Evolutionary conservation across 2,888 invertebrate species (phyloP).

Genomic region (Andrena bucephala): DNA sequence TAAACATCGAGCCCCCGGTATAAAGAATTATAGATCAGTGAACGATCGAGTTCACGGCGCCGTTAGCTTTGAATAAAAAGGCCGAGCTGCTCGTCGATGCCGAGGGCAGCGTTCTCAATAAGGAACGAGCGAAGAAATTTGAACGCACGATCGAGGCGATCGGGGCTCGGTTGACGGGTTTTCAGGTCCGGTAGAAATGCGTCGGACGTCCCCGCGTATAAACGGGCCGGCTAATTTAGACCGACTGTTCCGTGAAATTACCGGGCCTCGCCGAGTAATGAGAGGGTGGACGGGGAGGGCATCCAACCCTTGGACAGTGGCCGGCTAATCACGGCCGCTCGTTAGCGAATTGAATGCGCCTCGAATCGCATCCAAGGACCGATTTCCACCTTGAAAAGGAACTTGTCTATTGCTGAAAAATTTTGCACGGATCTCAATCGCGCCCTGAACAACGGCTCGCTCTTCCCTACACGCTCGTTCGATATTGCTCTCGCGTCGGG

Average conservation of each 20-base stretch:
- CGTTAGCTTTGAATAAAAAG: constrained; percentile 2
- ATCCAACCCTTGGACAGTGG: constrained; percentile 77
- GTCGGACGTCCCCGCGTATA: constrained; percentile 67
- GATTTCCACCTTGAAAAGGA: constrained; percentile 52
- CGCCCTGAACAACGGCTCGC: neutral
- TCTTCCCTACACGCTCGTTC: constrained; percentile 12
- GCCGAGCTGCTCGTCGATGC: neutral
- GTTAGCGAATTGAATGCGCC: constrained; percentile 81
- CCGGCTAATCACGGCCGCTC: constrained; percentile 81
- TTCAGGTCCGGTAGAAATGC: constrained; percentile 68
- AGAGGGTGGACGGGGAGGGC: constrained; percentile 79
- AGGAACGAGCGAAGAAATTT: constrained; percentile 53
- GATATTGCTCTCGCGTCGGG: neutral
- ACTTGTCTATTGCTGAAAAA: constrained; percentile 46
- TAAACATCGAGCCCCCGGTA: too few species aligned
- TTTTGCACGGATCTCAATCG: constrained; percentile 54
- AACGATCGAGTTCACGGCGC: neutral
- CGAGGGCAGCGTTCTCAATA: constrained; percentile 36
- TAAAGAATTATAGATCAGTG: constrained; percentile 2
- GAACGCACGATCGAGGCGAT: constrained; percentile 43
- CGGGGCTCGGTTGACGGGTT: constrained; percentile 63
- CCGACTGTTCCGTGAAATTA: constrained; percentile 82
- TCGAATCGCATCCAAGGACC: constrained; percentile 63
- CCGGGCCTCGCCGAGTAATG: constrained; percentile 77
- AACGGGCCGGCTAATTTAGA: constrained; percentile 78